Evolutionary conservation across 2,113 vertebrate species (phyloP).

Genomic region (Centrocercus urophasianus): DNA sequence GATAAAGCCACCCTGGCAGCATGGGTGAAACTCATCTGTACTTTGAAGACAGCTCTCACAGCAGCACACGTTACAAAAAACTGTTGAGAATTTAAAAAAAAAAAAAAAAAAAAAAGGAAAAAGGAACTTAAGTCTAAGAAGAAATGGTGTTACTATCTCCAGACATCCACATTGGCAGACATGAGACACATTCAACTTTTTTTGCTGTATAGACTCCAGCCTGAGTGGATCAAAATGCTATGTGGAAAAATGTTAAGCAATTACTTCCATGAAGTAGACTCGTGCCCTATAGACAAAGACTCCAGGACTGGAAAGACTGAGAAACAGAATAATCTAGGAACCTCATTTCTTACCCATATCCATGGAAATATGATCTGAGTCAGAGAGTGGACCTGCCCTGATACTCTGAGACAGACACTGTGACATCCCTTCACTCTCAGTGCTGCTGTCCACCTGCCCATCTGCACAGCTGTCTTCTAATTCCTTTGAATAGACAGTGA

Average conservation of each 20-base stretch:
- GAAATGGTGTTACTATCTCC: not conserved
- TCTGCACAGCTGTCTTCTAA: not conserved
- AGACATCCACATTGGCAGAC: not conserved
- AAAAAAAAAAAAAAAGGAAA: not conserved
- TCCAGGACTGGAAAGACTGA: not conserved
- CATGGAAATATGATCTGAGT: not conserved
- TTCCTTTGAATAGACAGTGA: not conserved
- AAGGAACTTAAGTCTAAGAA: not conserved
- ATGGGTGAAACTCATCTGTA: not conserved
- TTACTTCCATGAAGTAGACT: not conserved
- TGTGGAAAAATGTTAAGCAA: not conserved
- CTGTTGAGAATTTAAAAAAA: not conserved
- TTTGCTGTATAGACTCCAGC: not conserved
- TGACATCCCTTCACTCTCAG: fast-evolving
- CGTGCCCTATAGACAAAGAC: not conserved
- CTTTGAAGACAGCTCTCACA: not conserved
- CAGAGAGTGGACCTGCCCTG: not conserved
- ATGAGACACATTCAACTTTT: not conserved
- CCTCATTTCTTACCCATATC: not conserved
- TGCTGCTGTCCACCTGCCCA: not conserved
- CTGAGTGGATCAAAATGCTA: not conserved
- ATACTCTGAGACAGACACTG: not conserved
- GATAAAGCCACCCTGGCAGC: not conserved
- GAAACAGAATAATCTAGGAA: not conserved
- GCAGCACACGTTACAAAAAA: not conserved